phyloP scores from a whole-genome alignment of 2,113 vertebrate species.

The Mesocricetus auratus region DNA sequence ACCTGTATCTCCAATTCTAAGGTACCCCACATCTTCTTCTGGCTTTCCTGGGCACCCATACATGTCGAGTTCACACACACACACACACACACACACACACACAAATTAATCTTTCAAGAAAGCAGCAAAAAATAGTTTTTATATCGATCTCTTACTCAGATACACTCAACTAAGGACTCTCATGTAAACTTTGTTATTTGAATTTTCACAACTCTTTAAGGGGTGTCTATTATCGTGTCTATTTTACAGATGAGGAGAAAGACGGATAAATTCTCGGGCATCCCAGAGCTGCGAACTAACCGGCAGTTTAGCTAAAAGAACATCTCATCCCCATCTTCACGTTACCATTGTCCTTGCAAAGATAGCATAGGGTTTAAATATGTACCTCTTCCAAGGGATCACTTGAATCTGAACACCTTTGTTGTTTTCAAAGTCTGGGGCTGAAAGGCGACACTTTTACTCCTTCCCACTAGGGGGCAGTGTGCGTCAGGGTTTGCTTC shows the following conservation, averaged over 20 bases:
- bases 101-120: not conserved
- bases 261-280: not conserved
- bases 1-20: not conserved
- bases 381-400: not conserved
- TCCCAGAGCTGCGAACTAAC: not conserved
- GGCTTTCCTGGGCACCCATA: not conserved
- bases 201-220: not conserved
- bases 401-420: not conserved
- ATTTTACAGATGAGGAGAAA: not conserved
- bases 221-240: fast-evolving
- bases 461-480: constrained; percentile 53
- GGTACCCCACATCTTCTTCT: not conserved
- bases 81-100: not conserved
- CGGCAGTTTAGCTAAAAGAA: not conserved
- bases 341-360: not conserved
- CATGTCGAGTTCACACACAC: fast-evolving
- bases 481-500: constrained; percentile 19
- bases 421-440: not conserved
- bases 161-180: not conserved
- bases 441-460: not conserved
- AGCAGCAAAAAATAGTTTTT: not conserved
- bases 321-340: not conserved
- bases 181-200: not conserved
- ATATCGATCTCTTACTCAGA: not conserved
- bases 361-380: not conserved